Evolutionary conservation across 2,888 invertebrate genomes (phyloP), one percentile per base, ranked within the genome.

Genomic region (Adela reaumurella): DNA sequence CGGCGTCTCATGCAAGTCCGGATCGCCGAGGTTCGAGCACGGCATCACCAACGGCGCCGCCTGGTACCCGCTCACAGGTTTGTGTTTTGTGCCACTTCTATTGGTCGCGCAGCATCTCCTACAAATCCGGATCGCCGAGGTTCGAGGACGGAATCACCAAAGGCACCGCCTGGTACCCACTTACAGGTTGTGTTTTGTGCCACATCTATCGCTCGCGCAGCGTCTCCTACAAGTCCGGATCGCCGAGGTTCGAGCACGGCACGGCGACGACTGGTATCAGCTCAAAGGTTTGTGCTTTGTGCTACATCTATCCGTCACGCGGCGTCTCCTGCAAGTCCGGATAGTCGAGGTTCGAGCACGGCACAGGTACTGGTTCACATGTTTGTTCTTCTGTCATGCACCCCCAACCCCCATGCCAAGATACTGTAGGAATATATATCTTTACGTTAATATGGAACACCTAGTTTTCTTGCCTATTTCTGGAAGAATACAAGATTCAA

Each of bases 31-130:
- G 45, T 94, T 94, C 67, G 85, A 87, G 61, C 86, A 93, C 66
- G 97, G 97, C 10, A 95, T 95, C 57, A 95, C 94, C 2, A 97
- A 97, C 62, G 96, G 96, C 3, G 96, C 96, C 1, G 91, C 90
- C 49, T 95, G 94, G 94, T 95, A 94, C 68, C 91, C 92, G 0
- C 76, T 94, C 5, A 91, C 90, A 55, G 90, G 90, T 76, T 55
- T 43, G 17, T 24, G 24, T 24, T 24, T 24, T 43, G n/a, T 42
- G 42, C 11, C 6, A 29, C 35, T 14, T 29, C 35, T 14, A 29
- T 14, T 29, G 10, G 95, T 87, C 91, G 50, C 83, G 87, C 29
- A 93, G 92, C 6, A 86, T 89, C 4, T 88, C 92, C 4, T 93
- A 93, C 72, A 89, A 89, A 62, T 82, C 87, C 10, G 87, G 89